Evolutionary conservation across 2,113 vertebrate genomes (phyloP).

Genomic region (Montifringilla adamsi): DNA sequence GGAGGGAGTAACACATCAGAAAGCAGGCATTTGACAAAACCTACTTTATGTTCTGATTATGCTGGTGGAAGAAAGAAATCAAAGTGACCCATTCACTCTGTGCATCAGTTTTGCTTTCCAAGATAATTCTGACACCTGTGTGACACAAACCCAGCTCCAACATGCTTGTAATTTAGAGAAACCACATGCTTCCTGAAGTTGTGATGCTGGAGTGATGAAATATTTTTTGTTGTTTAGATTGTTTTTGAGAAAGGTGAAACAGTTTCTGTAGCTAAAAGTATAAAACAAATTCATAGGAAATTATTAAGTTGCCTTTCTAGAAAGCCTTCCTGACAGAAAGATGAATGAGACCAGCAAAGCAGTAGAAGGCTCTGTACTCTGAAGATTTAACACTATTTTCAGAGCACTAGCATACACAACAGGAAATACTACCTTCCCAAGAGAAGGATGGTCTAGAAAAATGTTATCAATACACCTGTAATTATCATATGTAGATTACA

Average conservation of each 20-base stretch:
- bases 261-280: background rate
- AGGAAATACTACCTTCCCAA: background rate
- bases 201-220: background rate
- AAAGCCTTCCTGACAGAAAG: background rate
- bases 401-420: background rate
- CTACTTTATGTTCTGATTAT: background rate
- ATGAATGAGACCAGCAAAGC: background rate
- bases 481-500: constrained; percentile 13
- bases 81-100: background rate
- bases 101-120: background rate
- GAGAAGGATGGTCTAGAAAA: background rate
- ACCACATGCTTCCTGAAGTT: background rate
- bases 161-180: background rate
- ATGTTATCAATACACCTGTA: background rate
- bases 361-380: background rate
- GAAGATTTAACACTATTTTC: background rate
- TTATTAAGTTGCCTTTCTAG: background rate
- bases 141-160: background rate
- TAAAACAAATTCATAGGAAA: constrained; percentile 3
- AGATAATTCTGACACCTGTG: background rate
- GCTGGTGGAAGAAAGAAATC: background rate
- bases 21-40: background rate
- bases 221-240: background rate
- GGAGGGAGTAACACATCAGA: background rate
- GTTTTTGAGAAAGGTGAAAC: background rate